Base-by-base conservation (phyloP, 2,888 invertebrate genomes). In the Agrochola circellaris region DNA sequence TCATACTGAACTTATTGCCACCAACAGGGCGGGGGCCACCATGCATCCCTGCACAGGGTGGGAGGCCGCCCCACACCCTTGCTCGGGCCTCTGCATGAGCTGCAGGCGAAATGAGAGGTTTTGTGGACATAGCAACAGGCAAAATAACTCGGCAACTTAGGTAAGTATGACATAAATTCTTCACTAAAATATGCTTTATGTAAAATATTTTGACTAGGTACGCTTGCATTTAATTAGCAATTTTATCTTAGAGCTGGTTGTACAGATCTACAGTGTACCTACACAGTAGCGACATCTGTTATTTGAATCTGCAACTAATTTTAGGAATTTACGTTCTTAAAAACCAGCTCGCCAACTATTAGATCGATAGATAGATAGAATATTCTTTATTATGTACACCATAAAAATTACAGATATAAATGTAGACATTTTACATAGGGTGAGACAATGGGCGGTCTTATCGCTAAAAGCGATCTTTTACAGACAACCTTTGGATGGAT, bases 91-190 rank as follows among this genome's bases (percentile, higher is more conserved):
- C 6, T 42, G 15, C 61, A n/a, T n/a, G 26, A n/a, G 17, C n/a
- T 64, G 13, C 54, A 34, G 13, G 45, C 23, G 23, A 72, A 61
- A 71, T 62, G 11, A 17, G n/a, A 56, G 34, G 60, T 23, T 72
- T 68, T 26, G 20, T n/a, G 30, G 26, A 48, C 34, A 17, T 69
- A 72, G 71, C 68, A 69, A 82, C 82, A 73, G 56, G 64, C 78
- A n/a, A 71, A 80, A 64, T 64, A 68, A 76, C 51, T 64, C 17
- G 8, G 26, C 23, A 62, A 75, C 30, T 23, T 34, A 23, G 6
- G 7, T 61, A 61, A 73, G 42, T 62, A 23, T 64, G 20, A 17
- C 42, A 54, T 23, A 20, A 34, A 62, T 75, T 75, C 2, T n/a
- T n/a, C 13, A 45, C 26, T 42, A 26, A 51, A 48, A 64, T 73